Evolutionary conservation across 2,797 vertebrate species (phyloP).

Genomic region (Taenioides sp.): DNA sequence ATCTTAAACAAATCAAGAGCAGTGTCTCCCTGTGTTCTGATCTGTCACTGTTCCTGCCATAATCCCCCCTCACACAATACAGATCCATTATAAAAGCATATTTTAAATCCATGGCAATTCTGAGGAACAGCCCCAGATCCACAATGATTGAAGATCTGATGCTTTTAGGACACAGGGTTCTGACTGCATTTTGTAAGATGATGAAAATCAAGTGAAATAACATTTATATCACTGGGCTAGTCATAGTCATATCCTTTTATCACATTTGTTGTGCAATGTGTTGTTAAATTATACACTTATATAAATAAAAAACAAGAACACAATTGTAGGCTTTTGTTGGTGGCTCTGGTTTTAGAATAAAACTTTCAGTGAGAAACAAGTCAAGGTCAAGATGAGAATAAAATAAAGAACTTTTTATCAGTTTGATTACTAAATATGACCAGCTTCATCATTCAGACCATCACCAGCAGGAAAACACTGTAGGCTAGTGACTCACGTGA

Average conservation of each 20-base stretch:
- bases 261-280: background rate
- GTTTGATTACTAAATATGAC: too few relatives aligned
- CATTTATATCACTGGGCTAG: background rate
- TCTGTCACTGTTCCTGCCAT: conserved; percentile 17
- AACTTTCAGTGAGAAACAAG: background rate
- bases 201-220: background rate
- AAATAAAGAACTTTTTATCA: background rate
- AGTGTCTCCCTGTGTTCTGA: conserved; percentile 35
- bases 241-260: background rate
- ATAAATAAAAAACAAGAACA: too few relatives aligned
- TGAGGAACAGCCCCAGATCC: background rate
- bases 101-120: background rate
- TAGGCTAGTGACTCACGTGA: conserved; percentile 19
- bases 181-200: background rate
- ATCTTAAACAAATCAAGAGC: conserved; percentile 73
- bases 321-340: background rate
- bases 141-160: background rate
- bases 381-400: background rate
- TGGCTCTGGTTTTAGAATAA: background rate
- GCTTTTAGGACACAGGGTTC: too few relatives aligned
- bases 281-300: background rate
- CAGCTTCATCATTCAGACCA: background rate
- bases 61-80: conserved; percentile 7
- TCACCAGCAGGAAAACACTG: background rate
- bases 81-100: background rate